phyloP scores from a whole-genome alignment of 2,888 invertebrate genomes.

The Tachina fera region DNA sequence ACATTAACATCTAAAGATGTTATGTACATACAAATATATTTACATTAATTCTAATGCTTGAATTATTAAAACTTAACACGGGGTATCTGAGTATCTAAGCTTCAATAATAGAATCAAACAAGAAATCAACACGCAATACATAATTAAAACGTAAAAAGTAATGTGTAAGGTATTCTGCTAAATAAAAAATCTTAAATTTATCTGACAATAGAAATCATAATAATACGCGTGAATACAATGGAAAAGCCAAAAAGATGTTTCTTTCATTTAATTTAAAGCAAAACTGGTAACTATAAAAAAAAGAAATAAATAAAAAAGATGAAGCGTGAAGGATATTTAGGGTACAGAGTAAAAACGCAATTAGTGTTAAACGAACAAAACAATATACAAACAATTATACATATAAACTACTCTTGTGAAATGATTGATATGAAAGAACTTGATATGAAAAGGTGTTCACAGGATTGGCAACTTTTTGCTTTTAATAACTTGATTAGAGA shows the following conservation, averaged over 20 bases:
- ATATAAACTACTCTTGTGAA: constrained; percentile 39
- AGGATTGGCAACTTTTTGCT: constrained; percentile 56
- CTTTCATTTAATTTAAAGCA: neutral
- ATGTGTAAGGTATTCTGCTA: neutral
- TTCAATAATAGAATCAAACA: constrained; percentile 4
- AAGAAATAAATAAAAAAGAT: constrained; percentile 39
- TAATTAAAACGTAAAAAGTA: constrained; percentile 10
- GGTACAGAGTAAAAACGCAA: constrained; percentile 60
- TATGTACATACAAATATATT: too few species aligned
- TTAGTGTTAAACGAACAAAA: constrained; percentile 48
- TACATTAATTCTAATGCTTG: too few species aligned
- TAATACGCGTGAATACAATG: neutral
- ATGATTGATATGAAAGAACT: constrained; percentile 38
- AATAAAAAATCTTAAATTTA: constrained; percentile 37
- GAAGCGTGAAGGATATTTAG: constrained; percentile 46
- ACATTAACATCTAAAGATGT: too few species aligned
- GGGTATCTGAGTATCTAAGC: too few species aligned
- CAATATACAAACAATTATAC: neutral
- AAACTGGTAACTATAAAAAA: constrained; percentile 43
- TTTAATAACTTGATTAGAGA: constrained; percentile 63
- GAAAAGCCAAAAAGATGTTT: constrained; percentile 35
- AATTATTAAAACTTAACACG: too few species aligned
- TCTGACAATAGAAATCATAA: constrained; percentile 60
- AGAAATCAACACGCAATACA: constrained; percentile 46
- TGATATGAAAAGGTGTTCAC: constrained; percentile 66